phyloP scores from a whole-genome alignment of 2,888 invertebrate species.

The Dolomedes plantarius region DNA sequence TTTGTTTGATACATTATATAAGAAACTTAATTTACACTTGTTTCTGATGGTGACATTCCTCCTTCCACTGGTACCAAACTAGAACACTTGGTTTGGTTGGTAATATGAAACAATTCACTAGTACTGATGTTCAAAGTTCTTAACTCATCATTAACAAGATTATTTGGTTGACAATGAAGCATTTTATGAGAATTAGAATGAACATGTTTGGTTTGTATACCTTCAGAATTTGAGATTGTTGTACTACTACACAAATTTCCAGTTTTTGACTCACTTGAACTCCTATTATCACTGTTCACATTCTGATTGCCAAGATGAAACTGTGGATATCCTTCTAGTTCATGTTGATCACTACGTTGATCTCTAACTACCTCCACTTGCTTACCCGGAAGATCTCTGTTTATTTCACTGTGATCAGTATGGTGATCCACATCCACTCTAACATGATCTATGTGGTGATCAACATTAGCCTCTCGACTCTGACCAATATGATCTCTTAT shows the following conservation, averaged over 20 bases:
- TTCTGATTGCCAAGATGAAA: too few relatives aligned
- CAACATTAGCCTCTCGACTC: too few relatives aligned
- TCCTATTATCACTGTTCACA: not conserved
- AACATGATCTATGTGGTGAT: too few relatives aligned
- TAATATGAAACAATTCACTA: not conserved
- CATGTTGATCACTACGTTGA: not conserved
- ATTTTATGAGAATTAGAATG: not conserved
- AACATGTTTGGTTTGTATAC: not conserved
- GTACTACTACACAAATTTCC: not conserved
- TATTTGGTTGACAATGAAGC: constrained; percentile 1
- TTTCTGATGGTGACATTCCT: constrained; percentile 7
- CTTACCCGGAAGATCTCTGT: not conserved
- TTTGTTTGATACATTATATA: not conserved
- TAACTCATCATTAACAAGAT: not conserved
- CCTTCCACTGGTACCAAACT: not conserved
- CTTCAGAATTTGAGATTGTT: not conserved
- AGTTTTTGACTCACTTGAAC: not conserved
- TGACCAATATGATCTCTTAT: too few relatives aligned
- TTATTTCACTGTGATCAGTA: not conserved
- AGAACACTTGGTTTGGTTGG: not conserved
- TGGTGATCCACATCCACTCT: not conserved
- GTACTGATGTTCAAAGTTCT: not conserved
- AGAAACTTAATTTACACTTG: not conserved
- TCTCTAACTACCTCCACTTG: not conserved
- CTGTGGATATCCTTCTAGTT: too few relatives aligned